Evolutionary conservation across 2,888 invertebrate genomes (phyloP), one percentile per base, ranked within the genome.

Genomic region (Sminthurinus aureus): DNA sequence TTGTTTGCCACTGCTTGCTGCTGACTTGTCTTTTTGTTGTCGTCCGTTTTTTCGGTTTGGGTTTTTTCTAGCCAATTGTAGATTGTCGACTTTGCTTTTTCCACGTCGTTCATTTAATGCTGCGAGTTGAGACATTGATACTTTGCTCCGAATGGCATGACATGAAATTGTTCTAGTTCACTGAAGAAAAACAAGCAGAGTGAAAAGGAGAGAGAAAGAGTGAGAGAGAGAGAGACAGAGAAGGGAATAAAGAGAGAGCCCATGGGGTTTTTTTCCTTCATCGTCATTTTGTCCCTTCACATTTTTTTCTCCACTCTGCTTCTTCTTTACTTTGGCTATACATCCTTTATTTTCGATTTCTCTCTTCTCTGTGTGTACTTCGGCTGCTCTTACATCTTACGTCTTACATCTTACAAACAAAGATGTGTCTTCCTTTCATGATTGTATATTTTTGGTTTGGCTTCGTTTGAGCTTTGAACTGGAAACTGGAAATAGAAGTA

Each of bases 81-180:
- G 58, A 58, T 58, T 58, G 58, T 58, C 58, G 58, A 58, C 15
- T 58, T 58, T 3, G 58, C 58, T 71, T 71, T 71, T 71, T 71
- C 71, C 71, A 71, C 24, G 26, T 71, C 71, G 26, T 71, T 71
- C 24, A 71, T 71, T 71, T 71, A 38, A 38, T 1, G 38, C 6
- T 38, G 38, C 6, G 67, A 38, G 38, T 38, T 38, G 38, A 38
- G 58, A 58, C 58, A 15, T 58, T 58, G 58, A 18, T 58, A 58
- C 58, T 15, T 58, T 18, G 58, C 13, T 58, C 15, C 13, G 58
- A 18, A 58, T 58, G 58, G 58, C 15, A 58, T 58, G 58, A 18
- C 13, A 58, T 58, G 18, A 18, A 58, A 58, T 58, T 58, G 58
- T 58, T 58, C 58, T 58, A 58, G 58, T 58, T 58, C 58, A 58